A percentile compares a stretch with the other conserved stretches of the same genome.
phyloP scores from a whole-genome alignment of 2,797 vertebrate species.

The Avahi laniger region DNA sequence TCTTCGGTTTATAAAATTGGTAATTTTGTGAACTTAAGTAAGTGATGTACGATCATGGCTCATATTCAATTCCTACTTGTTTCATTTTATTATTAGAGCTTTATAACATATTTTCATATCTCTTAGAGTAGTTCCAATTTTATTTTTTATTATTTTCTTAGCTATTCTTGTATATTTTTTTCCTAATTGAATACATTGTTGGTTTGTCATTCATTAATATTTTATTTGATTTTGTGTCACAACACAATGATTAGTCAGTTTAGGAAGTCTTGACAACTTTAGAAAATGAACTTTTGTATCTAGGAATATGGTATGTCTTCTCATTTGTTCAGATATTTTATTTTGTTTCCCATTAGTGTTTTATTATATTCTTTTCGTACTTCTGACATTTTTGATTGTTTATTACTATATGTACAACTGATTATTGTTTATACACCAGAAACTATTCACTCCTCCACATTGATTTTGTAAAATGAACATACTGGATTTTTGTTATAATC shows the following conservation, averaged over 20 bases:
- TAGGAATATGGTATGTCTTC: neutral
- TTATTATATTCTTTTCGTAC: neutral
- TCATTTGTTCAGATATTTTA: neutral
- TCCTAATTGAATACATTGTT: neutral
- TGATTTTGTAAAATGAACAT: neutral
- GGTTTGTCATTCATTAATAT: neutral
- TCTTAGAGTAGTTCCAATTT: neutral
- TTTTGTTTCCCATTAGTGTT: neutral
- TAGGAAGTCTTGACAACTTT: neutral
- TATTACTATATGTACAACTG: neutral
- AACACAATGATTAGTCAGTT: neutral
- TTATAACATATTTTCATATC: neutral
- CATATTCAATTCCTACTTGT: neutral
- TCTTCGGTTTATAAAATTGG: neutral
- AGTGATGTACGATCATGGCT: neutral
- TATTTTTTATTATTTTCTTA: neutral
- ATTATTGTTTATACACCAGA: neutral
- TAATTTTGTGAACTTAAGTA: neutral
- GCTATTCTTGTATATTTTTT: neutral
- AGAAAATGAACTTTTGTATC: neutral
- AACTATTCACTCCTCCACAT: neutral
- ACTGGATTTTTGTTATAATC: neutral
- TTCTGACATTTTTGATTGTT: neutral
- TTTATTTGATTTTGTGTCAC: neutral
- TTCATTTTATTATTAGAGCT: neutral